phyloP scores from a whole-genome alignment of 1,140 invertebrate species.

The Ceratosolen fusciceps region DNA sequence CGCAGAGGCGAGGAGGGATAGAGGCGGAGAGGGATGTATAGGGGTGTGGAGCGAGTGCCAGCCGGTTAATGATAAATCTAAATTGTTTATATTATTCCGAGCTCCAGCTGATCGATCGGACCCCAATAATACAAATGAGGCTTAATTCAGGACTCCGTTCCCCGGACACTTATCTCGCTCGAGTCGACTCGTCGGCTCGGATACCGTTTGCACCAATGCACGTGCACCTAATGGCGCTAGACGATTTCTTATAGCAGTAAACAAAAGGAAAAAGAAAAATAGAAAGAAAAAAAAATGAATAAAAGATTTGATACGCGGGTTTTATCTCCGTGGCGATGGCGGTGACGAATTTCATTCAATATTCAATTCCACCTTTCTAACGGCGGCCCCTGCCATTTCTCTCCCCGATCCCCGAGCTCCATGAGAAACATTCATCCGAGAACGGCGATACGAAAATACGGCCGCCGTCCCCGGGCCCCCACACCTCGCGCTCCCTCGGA shows the following conservation, averaged over 20 bases:
- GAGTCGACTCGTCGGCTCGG: too few species aligned
- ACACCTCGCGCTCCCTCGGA: background rate
- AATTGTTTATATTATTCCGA: background rate
- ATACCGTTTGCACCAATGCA: too few species aligned
- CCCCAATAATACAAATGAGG: background rate
- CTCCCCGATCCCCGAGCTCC: background rate
- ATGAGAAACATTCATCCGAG: background rate
- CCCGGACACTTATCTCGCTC: background rate
- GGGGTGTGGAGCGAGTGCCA: too few species aligned
- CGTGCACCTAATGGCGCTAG: too few species aligned
- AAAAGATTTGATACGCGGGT: too few species aligned
- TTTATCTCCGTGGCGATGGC: background rate
- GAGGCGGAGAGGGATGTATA: too few species aligned
- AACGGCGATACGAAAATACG: background rate
- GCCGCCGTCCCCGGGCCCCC: too few species aligned
- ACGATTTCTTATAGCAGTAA: too few species aligned
- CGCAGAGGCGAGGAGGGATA: too few species aligned
- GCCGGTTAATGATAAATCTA: background rate
- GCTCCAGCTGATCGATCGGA: background rate
- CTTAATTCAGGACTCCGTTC: background rate
- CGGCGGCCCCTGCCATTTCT: background rate
- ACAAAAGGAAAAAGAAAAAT: too few species aligned
- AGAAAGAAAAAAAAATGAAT: too few species aligned
- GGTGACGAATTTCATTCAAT: background rate
- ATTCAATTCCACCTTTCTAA: background rate